These are phyloP conservation scores for Eupsittula cactorum DNA, from an alignment of 2,113 vertebrate species.

Conservation along the genomic window DNA sequence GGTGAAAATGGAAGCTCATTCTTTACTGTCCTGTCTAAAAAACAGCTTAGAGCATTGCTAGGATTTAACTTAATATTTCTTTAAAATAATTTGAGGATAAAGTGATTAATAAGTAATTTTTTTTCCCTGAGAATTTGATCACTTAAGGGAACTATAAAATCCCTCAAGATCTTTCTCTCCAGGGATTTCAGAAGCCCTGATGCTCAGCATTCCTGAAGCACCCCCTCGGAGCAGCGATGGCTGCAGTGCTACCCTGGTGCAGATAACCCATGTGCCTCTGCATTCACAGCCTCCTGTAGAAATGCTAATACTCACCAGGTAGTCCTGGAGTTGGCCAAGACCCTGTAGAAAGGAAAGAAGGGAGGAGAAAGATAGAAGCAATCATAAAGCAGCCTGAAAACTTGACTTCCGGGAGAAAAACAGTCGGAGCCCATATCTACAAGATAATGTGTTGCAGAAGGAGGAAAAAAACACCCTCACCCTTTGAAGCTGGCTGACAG, in stretches of 20 bases:
- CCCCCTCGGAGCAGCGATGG: not conserved
- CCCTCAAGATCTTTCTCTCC: conserved; percentile 16
- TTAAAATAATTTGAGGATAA: not conserved
- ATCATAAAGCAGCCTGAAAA: not conserved
- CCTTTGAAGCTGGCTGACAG: conserved; percentile 21
- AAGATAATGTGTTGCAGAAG: not conserved
- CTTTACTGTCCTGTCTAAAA: not conserved
- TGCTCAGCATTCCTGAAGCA: conserved; percentile 6
- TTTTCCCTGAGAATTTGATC: not conserved
- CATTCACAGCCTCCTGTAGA: not conserved
- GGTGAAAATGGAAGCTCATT: conserved; percentile 2
- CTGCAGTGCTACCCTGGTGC: not conserved
- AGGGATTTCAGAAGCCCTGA: not conserved
- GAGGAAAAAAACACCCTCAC: not conserved
- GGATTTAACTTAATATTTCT: not conserved
- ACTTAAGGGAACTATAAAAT: not conserved
- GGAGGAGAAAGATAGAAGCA: not conserved
- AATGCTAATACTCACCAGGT: not conserved
- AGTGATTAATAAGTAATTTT: not conserved
- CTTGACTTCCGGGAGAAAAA: conserved; percentile 25
- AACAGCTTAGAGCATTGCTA: not conserved
- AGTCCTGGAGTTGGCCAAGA: not conserved
- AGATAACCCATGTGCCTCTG: not conserved
- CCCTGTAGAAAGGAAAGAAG: not conserved
- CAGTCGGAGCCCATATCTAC: conserved; percentile 21